Percentiles rank a stretch among this genome's conserved stretches.
These are phyloP conservation scores for Temnothorax curvispinosus DNA, from an alignment of 1,140 invertebrate species.

Conservation along the genomic window DNA sequence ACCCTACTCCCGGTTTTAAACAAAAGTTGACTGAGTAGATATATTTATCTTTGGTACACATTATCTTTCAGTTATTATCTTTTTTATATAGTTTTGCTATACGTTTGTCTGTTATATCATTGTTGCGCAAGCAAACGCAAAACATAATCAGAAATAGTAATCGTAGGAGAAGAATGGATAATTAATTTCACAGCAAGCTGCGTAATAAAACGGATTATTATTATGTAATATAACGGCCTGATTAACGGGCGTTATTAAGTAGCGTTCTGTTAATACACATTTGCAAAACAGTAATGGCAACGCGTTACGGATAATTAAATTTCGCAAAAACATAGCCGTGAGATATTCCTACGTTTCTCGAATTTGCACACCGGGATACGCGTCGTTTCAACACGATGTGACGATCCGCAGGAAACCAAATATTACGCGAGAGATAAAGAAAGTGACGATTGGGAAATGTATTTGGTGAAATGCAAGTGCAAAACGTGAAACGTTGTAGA, in stretches of 20 bases:
- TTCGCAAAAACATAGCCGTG: conserved; percentile 44
- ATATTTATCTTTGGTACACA: background rate
- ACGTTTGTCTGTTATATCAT: background rate
- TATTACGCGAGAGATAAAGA: conserved; percentile 19
- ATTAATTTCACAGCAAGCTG: conserved; percentile 32
- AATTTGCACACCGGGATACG: conserved; percentile 15
- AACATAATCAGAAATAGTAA: conserved; percentile 17
- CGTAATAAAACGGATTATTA: conserved; percentile 44
- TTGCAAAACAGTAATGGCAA: conserved; percentile 50
- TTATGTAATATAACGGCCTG: conserved; percentile 37
- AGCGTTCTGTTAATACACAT: conserved; percentile 49
- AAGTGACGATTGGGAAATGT: background rate
- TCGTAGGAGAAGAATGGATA: conserved; percentile 17
- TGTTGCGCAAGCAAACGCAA: background rate
- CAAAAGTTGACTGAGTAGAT: background rate
- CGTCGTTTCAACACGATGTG: background rate
- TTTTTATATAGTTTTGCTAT: background rate
- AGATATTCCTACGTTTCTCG: conserved; percentile 29
- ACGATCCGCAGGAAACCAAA: background rate
- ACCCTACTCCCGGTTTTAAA: background rate
- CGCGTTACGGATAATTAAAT: conserved; percentile 58
- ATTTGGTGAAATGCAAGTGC: background rate
- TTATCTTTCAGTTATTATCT: background rate
- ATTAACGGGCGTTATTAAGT: conserved; percentile 54
- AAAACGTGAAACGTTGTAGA: conserved; percentile 17